Base-by-base conservation (phyloP, 2,113 vertebrate species). In the Oreochromis niloticus region DNA sequence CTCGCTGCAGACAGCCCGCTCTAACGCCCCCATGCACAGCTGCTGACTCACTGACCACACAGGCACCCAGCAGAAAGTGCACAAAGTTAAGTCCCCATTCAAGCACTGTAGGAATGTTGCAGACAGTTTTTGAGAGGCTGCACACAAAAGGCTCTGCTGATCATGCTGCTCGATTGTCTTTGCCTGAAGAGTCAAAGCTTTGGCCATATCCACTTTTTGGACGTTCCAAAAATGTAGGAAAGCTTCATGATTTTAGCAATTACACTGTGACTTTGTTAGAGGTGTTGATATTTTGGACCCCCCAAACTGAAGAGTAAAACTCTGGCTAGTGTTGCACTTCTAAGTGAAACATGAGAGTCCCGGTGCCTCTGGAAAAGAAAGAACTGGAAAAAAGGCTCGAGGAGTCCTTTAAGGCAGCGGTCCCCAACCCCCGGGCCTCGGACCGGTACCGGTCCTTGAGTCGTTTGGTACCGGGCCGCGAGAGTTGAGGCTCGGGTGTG, bases 21-120 rank as follows among this genome's bases (percentile, higher is more conserved):
- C 57, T 71, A 54, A 83, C 88, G 87, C 79, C 88, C 88, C 87
- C 80, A 68, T 41, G 57, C 82, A 81, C 90, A 92, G 88, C 89
- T 96, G 90, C 93, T 94, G 92, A 93, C 34, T 92, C 91, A 92
- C 80, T 81, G 80, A 79, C 55, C 83, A 84, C 86, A 86, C 61
- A 75, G 84, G 48, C 85, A 8, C 52, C 59, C 30, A 30, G 81
- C 59, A 86, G 30, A 86, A 87, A 86, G 39, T 4, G 13, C 71
- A 83, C 54, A 79, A 54, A 87, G 61, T 43, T 39, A 85, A 89
- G 39, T 85, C 80, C 22, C 57, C 36, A 11, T 63, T 48, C n/a
- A 59, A 75, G 14, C 39, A 59, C 82, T 87, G 3, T 14, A 48
- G 81, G 66, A 90, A 85, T 88, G 61, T 19, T 27, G 55, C 46